Base-by-base conservation (phyloP, 1,140 invertebrate species). In the Aphaenogaster ashmeadi region DNA sequence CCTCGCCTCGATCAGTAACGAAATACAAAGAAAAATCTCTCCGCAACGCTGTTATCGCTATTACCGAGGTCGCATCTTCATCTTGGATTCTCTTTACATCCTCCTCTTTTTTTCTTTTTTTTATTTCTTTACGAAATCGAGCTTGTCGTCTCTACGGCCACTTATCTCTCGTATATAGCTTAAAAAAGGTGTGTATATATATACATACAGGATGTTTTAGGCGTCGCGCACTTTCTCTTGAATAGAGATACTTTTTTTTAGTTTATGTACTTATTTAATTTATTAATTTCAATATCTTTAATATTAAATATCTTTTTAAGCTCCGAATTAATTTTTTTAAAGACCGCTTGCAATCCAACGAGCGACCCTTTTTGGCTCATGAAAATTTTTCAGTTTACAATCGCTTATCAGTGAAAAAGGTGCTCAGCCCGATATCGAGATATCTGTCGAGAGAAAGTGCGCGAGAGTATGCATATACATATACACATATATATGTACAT, bases 111-210 rank as follows among this genome's bases (percentile, higher is more conserved):
- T 13, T 74, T 18, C 3, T 52, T 80, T 78, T 50, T 52, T 62
- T 47, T 52, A 78, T 66, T 74, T 84, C 54, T 84, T 84, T 84
- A 84, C 36, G 69, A 84, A 84, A 83, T n/a, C 69, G 54, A n/a
- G 21, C 36, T 56, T 56, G 44, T 33, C 44, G 41, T 69, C 7
- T 80, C 64, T 69, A 81, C 33, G 36, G 47, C 13, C 80, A 83
- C 54, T 74, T 74, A 83, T 27, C 67, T 84, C 41, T 60, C 18
- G 15, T 74, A 47, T 74, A 47, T 69, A 47, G 69, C 69, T 84
- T 84, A 74, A 74, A 84, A 84, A 84, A 74, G 7, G 66, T 69
- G 27, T 38, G 15, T 5, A 15, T 38, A 50, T 18, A 67, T 41
- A 52, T 52, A 41, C 5, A 67, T 69, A 27, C 13, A 41, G 2